A percentile compares a stretch with the other conserved stretches of the same genome.
phyloP scores from a whole-genome alignment of 35 echinoderm and acorn worm genomes.

The Amphiura filiformis region DNA sequence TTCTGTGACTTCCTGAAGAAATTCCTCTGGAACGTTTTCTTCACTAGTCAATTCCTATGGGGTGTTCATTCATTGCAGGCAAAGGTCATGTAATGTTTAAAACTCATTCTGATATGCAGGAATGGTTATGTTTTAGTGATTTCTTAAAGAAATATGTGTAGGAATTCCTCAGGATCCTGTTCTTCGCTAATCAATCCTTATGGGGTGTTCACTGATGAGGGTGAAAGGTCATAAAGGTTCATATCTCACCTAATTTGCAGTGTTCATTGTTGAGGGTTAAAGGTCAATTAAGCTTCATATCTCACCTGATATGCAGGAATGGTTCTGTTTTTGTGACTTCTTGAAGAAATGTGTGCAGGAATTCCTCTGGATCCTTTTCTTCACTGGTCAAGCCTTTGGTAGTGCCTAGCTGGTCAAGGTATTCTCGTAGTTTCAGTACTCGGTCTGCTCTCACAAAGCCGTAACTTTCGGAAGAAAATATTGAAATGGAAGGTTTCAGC shows the following conservation, averaged over 20 bases:
- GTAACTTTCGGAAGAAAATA: slow-evolving; percentile 30
- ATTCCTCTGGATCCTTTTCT: slow-evolving; percentile 96
- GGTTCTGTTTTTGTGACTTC: slow-evolving; percentile 73
- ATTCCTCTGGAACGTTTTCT: slow-evolving; percentile 95
- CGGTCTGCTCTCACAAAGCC: slow-evolving; percentile 83
- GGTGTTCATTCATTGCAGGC: slow-evolving; percentile 23
- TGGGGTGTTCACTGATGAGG: no score
- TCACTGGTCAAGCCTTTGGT: slow-evolving; percentile 66
- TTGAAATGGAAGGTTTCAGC: not conserved
- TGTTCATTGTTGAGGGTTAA: no score
- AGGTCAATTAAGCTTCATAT: no score
- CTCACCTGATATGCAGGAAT: slow-evolving; percentile 71
- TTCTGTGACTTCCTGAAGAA: slow-evolving; percentile 74
- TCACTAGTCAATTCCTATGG: slow-evolving; percentile 59
- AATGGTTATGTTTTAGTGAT: no score
- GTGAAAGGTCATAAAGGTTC: no score
- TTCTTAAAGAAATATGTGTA: no score
- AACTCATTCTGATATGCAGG: not conserved
- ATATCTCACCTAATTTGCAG: no score
- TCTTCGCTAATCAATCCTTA: no score
- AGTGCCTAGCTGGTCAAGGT: slow-evolving; percentile 49
- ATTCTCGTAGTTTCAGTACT: slow-evolving; percentile 54
- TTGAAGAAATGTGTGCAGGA: slow-evolving; percentile 68
- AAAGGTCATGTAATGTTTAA: slow-evolving; percentile 21
- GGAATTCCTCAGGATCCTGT: no score